These are phyloP conservation scores for Larimichthys polyactis DNA, from an alignment of 2,113 vertebrate species.

Conservation along the genomic window DNA sequence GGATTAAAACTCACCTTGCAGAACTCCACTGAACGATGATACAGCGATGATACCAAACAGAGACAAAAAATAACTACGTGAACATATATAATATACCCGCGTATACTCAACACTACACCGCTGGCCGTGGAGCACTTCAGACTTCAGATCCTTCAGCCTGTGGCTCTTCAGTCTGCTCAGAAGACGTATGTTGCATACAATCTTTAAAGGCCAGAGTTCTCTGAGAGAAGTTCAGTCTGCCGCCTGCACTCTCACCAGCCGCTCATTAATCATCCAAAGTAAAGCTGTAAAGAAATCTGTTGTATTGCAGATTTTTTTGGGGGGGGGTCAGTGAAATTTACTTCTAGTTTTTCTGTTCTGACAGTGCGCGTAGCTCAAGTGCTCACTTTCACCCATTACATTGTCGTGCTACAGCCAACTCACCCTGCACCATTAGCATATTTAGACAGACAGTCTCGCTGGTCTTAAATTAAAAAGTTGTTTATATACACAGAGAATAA, in stretches of 20 bases:
- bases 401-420: slow-evolving; percentile 21
- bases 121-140: background rate
- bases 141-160: background rate
- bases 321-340: slow-evolving; percentile 49
- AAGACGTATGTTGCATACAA: slow-evolving; percentile 23
- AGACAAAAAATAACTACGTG: too few species aligned
- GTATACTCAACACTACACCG: too few species aligned
- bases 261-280: slow-evolving; percentile 43
- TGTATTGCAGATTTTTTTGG: slow-evolving; percentile 49
- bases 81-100: too few species aligned
- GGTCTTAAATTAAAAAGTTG: slow-evolving; percentile 60
- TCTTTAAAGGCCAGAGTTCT: slow-evolving; percentile 33
- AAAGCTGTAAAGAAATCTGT: slow-evolving; percentile 38
- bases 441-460: slow-evolving; percentile 38
- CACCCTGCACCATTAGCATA: slow-evolving; percentile 30
- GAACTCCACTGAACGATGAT: too few species aligned
- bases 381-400: slow-evolving; percentile 47
- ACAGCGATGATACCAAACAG: too few species aligned
- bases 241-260: slow-evolving; percentile 16
- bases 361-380: slow-evolving; percentile 35
- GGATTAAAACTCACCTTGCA: too few species aligned
- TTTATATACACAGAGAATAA: slow-evolving; percentile 66
- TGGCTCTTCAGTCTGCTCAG: slow-evolving; percentile 10
- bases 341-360: slow-evolving; percentile 35
- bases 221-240: slow-evolving; percentile 12